Evolutionary conservation across 2,113 vertebrate genomes (phyloP), one percentile per base, ranked within the genome.

Genomic region (Apeltes quadracus): DNA sequence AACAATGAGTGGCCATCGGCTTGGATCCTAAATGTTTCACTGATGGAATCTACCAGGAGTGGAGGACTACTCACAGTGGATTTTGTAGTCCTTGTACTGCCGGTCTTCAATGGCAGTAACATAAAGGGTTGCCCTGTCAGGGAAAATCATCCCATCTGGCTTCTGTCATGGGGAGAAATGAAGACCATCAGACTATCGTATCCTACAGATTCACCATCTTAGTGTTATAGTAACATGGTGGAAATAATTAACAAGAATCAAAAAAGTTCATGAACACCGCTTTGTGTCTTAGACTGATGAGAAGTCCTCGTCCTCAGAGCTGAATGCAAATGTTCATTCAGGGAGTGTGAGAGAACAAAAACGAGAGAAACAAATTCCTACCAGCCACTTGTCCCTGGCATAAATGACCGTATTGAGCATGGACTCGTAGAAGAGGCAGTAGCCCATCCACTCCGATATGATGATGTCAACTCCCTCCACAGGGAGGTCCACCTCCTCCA

Each of bases 381-480:
- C 96, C 96, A 98, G 95, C 96, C 96, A 98, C 66, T 97, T 97
- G 92, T 98, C 96, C 0, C 96, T 87, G 70, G 96, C 96, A 0
- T 97, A 96, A 36, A 98, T 95, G 79, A 98, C 96, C 0, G 96
- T 98, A 76, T 98, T 98, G 46, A 98, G 95, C 96, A 98, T 98
- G 16, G 96, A 97, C 86, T 98, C 96, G 0, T 97, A 97, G 91
- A 97, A 97, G 65, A 98, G 95, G 78, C 96, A 98, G 83, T 98
- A 98, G 16, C 96, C 96, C 96, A 97, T 98, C 96, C 96, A 98
- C 84, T 98, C 96, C 0, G 96, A 97, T 79, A 98, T 98, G 85
- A 98, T 96, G 73, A 97, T 97, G 84, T 97, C 96, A 6, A 98
- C 96, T 29, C 95, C 94, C 0, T 98, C 96, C 76, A 96, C 95